phyloP scores from a whole-genome alignment of 1,140 invertebrate species.

The Drosophila equinoxialis region DNA sequence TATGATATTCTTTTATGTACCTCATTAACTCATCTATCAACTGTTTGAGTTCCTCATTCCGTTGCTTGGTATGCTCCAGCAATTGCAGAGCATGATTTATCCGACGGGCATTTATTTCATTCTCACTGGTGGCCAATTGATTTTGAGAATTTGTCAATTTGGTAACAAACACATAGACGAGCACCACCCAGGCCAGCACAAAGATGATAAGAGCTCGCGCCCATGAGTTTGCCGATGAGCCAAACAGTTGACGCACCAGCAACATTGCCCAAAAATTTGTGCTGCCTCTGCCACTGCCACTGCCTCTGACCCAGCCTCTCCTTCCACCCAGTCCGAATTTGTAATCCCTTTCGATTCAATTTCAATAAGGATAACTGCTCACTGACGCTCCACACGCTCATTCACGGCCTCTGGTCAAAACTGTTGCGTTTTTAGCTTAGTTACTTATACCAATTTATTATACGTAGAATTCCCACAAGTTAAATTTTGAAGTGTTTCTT shows the following conservation, averaged over 20 bases:
- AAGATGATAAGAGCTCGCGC: slow-evolving; percentile 78
- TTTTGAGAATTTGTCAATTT: slow-evolving; percentile 70
- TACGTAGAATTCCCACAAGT: not conserved
- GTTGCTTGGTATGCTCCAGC: slow-evolving; percentile 76
- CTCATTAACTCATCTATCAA: slow-evolving; percentile 80
- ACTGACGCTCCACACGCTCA: not conserved
- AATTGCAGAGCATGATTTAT: slow-evolving; percentile 76
- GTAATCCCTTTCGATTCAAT: not conserved
- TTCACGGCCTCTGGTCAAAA: not conserved
- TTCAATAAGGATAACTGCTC: not conserved
- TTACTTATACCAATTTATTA: not conserved
- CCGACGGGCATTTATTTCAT: slow-evolving; percentile 61
- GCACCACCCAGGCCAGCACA: slow-evolving; percentile 74
- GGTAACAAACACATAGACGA: slow-evolving; percentile 80
- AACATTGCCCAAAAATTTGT: slow-evolving; percentile 56
- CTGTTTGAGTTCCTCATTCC: slow-evolving; percentile 76
- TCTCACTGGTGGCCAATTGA: slow-evolving; percentile 56
- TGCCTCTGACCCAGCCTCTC: slow-evolving; percentile 3
- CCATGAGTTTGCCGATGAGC: slow-evolving; percentile 77
- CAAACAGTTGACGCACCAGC: slow-evolving; percentile 78
- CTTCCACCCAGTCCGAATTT: slow-evolving; percentile 11
- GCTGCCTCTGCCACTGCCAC: slow-evolving; percentile 7
- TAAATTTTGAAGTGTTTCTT: not conserved
- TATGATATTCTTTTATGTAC: slow-evolving; percentile 37
- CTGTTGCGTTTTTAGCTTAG: not conserved